Percentiles rank a stretch among this genome's conserved stretches.
These are phyloP conservation scores for Mionectes olivaceus DNA, from an alignment of 2,797 vertebrate genomes.

Conservation along the genomic window DNA sequence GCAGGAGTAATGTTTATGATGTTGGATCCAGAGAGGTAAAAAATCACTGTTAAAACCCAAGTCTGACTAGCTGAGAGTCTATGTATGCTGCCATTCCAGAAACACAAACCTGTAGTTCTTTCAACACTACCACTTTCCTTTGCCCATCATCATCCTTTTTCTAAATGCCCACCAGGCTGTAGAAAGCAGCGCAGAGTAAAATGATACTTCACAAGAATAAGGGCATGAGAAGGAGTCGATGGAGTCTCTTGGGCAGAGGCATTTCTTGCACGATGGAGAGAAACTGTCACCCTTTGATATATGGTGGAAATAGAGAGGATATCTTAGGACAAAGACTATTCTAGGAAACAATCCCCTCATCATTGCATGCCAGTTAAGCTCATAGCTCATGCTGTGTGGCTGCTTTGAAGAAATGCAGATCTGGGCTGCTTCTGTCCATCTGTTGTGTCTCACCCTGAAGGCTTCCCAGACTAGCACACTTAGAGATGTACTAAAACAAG, in stretches of 20 bases:
- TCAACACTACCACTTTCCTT: background rate
- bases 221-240: background rate
- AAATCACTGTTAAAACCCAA: background rate
- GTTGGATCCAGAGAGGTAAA: background rate
- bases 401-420: background rate
- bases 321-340: background rate
- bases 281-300: background rate
- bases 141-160: background rate
- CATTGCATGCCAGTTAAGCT: background rate
- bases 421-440: background rate
- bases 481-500: background rate
- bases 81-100: background rate
- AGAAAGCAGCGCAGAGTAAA: background rate
- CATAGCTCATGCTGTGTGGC: background rate
- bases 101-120: background rate
- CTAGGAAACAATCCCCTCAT: background rate
- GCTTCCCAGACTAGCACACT: background rate
- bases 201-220: background rate
- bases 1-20: background rate
- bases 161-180: background rate
- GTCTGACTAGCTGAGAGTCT: background rate
- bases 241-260: background rate
- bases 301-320: background rate
- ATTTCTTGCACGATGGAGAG: fast-evolving
- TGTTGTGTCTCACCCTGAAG: conserved; percentile 4